Evolutionary conservation across 2,113 vertebrate species (phyloP).

Genomic region (Collichthys lucidus): DNA sequence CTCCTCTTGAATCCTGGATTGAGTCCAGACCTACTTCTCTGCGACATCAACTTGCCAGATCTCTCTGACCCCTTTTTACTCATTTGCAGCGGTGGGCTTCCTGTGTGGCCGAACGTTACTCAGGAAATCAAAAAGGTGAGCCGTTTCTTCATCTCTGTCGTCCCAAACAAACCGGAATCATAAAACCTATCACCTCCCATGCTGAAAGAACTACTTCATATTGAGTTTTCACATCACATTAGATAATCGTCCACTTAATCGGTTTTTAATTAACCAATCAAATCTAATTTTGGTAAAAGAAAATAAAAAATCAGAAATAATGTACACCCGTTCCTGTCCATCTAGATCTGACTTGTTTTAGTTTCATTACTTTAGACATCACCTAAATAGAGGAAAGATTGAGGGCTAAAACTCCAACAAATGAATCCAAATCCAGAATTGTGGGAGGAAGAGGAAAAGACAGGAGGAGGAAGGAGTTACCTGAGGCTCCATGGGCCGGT

Average conservation of each 20-base stretch:
- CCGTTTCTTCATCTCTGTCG: no score
- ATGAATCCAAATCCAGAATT: not conserved
- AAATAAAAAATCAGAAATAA: no score
- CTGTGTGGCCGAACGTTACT: not conserved
- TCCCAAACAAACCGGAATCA: no score
- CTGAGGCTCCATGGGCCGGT: slow-evolving; percentile 96
- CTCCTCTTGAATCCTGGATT: not conserved
- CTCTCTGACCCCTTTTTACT: not conserved
- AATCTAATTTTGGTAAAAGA: no score
- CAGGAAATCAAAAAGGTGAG: not conserved
- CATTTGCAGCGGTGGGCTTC: not conserved
- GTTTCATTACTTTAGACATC: not conserved
- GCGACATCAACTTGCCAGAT: not conserved
- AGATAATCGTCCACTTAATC: no score
- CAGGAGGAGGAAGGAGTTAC: slow-evolving; percentile 80
- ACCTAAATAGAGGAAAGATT: not conserved
- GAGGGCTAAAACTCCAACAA: not conserved
- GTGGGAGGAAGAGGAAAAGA: slow-evolving; percentile 15
- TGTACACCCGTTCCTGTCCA: no score
- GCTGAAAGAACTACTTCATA: no score
- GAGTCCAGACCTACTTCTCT: not conserved
- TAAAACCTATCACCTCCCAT: no score
- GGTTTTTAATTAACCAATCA: no score
- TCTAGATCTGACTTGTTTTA: no score
- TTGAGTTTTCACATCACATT: no score